phyloP scores from a whole-genome alignment of 2,797 vertebrate species.

The Malacoctenus gilli region DNA sequence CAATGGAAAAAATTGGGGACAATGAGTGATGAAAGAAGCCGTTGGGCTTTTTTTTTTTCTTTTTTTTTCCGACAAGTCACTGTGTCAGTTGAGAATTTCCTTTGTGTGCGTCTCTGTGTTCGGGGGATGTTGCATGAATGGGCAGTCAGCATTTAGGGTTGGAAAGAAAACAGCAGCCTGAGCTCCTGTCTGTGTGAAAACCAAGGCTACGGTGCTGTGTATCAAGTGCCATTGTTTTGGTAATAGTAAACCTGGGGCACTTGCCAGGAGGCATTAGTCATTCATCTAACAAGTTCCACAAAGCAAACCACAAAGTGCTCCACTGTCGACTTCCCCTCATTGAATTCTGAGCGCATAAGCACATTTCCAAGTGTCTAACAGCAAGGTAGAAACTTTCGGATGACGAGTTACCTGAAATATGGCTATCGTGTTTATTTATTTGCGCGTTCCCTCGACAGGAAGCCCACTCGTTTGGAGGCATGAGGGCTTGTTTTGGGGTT shows the following conservation, averaged over 20 bases:
- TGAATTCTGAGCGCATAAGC: conserved; percentile 71
- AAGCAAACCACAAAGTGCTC: conserved; percentile 77
- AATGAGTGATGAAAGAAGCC: conserved; percentile 61
- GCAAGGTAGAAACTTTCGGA: conserved; percentile 45
- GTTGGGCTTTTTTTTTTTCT: conserved; percentile 35
- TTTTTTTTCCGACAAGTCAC: conserved; percentile 53
- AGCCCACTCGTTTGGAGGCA: conserved; percentile 44
- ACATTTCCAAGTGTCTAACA: conserved; percentile 58
- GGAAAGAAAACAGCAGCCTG: conserved; percentile 71
- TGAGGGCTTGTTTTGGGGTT: not conserved
- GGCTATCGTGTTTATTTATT: conserved; percentile 62
- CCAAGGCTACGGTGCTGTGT: conserved; percentile 70
- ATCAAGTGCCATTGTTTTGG: conserved; percentile 79
- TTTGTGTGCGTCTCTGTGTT: conserved; percentile 64
- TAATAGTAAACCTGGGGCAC: conserved; percentile 79
- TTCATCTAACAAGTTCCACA: conserved; percentile 79
- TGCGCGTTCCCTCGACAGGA: conserved; percentile 43
- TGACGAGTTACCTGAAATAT: conserved; percentile 53
- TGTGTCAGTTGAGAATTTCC: conserved; percentile 66
- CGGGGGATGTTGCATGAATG: conserved; percentile 64
- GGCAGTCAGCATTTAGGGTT: conserved; percentile 70
- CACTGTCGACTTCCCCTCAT: conserved; percentile 73
- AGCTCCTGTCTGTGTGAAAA: conserved; percentile 73
- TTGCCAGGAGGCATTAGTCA: conserved; percentile 79
- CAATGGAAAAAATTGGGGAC: conserved; percentile 55